These are phyloP conservation scores for Oryzias curvinotus DNA, from an alignment of 2,113 vertebrate species.

Conservation along the genomic window DNA sequence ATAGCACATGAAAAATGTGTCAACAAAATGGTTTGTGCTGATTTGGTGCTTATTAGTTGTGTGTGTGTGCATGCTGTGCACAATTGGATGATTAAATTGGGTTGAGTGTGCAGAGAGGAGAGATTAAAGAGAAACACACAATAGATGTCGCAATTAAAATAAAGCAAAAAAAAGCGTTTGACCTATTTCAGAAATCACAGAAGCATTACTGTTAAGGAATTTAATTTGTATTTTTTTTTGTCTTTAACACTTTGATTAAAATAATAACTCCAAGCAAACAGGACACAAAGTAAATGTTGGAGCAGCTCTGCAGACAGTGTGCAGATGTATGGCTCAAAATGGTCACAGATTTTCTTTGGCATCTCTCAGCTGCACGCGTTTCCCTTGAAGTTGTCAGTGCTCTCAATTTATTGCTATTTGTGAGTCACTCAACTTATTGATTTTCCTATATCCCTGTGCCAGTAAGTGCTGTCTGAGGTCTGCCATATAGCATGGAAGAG, in stretches of 20 bases:
- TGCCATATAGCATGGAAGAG: slow-evolving; percentile 38
- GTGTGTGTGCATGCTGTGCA: slow-evolving; percentile 32
- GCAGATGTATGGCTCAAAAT: background rate
- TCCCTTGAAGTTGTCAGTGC: slow-evolving; percentile 29
- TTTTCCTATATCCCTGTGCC: slow-evolving; percentile 57
- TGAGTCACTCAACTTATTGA: slow-evolving; percentile 59
- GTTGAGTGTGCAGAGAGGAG: slow-evolving; percentile 20
- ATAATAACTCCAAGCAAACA: background rate
- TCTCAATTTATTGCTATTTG: slow-evolving; percentile 55
- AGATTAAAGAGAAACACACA: slow-evolving; percentile 16
- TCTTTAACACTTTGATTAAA: slow-evolving; percentile 18
- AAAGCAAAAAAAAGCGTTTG: slow-evolving; percentile 25
- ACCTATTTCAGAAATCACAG: slow-evolving; percentile 36
- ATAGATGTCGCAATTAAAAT: slow-evolving; percentile 26
- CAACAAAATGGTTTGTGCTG: slow-evolving; percentile 49
- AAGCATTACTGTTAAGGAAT: background rate
- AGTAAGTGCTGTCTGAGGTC: slow-evolving; percentile 62
- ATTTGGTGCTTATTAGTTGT: slow-evolving; percentile 47
- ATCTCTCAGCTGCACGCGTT: slow-evolving; percentile 12
- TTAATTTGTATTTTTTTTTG: background rate
- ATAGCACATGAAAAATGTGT: slow-evolving; percentile 45
- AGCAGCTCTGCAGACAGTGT: no score
- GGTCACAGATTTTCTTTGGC: slow-evolving; percentile 5
- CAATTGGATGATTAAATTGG: slow-evolving; percentile 58
- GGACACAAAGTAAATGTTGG: slow-evolving; percentile 1